phyloP scores from a whole-genome alignment of 2,113 vertebrate species.

The Cichladusa arquata region DNA sequence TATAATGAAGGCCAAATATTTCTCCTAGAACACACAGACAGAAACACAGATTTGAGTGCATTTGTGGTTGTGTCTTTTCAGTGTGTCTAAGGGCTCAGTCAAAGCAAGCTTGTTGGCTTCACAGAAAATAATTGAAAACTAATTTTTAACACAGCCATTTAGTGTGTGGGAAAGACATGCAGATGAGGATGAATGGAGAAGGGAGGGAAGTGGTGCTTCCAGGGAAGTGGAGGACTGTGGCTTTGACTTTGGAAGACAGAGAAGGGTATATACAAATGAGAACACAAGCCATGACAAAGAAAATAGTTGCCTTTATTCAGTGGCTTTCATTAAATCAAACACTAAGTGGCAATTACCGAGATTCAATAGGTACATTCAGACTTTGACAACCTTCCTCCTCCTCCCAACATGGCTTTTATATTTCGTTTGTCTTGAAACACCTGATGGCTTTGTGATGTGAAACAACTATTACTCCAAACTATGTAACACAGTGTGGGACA shows the following conservation, averaged over 20 bases:
- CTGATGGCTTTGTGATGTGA: conserved; percentile 53
- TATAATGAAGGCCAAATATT: background rate
- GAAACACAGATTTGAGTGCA: background rate
- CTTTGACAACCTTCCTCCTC: conserved; percentile 67
- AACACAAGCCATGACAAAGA: conserved; percentile 55
- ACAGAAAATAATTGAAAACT: conserved; percentile 15
- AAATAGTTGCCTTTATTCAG: conserved; percentile 62
- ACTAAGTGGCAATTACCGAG: conserved; percentile 69
- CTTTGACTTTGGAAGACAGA: conserved; percentile 58
- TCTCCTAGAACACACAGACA: background rate
- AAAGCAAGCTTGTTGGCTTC: conserved; percentile 24
- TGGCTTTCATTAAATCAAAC: conserved; percentile 70
- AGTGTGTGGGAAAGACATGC: background rate
- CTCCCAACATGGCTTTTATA: conserved; percentile 48
- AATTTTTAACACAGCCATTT: conserved; percentile 28
- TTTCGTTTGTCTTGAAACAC: conserved; percentile 60
- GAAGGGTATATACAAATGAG: conserved; percentile 56
- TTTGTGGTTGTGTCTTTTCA: conserved; percentile 23
- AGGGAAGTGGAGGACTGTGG: conserved; percentile 17
- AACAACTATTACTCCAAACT: conserved; percentile 26
- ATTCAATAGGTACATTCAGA: conserved; percentile 72
- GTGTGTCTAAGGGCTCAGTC: background rate
- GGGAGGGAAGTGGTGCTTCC: background rate
- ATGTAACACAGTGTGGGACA: conserved; percentile 1
- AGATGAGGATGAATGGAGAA: background rate